A percentile compares a stretch with the other conserved stretches of the same genome.
phyloP scores from a whole-genome alignment of 23 tunicate species.

The Styela clava region DNA sequence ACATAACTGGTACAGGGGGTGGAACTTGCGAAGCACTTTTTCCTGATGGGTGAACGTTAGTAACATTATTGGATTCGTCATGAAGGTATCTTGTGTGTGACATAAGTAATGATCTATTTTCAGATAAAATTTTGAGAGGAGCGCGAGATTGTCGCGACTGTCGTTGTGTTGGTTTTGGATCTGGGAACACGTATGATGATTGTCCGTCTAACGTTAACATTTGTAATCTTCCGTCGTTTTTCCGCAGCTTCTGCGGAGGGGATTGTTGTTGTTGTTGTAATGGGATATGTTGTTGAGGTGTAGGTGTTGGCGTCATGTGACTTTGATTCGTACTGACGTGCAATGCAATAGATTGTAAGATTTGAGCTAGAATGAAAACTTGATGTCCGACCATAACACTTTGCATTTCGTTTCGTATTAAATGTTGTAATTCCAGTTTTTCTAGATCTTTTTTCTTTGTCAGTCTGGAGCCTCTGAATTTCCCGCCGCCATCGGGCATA shows the following conservation, averaged over 20 bases:
- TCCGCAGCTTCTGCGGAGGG: background rate
- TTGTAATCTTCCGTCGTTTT: background rate
- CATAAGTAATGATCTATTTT: background rate
- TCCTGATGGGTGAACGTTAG: background rate
- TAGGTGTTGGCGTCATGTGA: background rate
- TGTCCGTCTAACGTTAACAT: background rate
- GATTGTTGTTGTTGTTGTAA: background rate
- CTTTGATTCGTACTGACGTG: background rate
- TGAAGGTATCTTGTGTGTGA: background rate
- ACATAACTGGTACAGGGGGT: background rate
- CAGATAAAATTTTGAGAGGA: background rate
- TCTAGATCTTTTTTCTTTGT: background rate
- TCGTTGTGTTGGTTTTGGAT: background rate
- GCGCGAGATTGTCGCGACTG: background rate
- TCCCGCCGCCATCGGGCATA: slow-evolving; percentile 73
- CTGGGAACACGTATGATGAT: background rate
- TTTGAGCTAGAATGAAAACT: slow-evolving; percentile 77
- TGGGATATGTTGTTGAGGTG: background rate
- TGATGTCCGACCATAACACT: slow-evolving; percentile 91
- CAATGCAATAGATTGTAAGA: slow-evolving; percentile 32
- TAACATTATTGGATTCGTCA: background rate
- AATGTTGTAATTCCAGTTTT: slow-evolving; percentile 34
- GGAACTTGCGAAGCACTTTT: background rate
- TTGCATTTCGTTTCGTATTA: slow-evolving; percentile 72
- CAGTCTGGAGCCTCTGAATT: background rate